phyloP scores from a whole-genome alignment of 2,888 invertebrate genomes.

The Cosmopolites sordidus region DNA sequence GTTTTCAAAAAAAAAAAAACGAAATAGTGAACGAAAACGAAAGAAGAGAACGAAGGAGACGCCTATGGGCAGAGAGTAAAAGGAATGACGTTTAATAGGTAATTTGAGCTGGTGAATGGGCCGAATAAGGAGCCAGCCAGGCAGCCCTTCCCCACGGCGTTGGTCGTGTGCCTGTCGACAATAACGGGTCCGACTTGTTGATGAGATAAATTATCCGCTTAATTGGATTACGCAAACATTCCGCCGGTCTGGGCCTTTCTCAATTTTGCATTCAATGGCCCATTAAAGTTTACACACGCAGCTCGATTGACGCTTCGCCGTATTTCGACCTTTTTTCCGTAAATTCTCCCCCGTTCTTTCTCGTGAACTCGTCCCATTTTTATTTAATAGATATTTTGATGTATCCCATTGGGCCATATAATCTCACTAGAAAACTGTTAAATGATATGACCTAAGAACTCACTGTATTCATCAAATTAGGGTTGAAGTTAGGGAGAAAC shows the following conservation, averaged over 20 bases:
- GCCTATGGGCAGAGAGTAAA: slow-evolving; percentile 6
- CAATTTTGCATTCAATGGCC: slow-evolving; percentile 20
- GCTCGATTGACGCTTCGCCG: no score
- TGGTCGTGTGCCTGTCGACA: slow-evolving; percentile 19
- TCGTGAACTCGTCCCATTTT: no score
- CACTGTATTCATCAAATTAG: no score
- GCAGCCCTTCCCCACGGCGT: slow-evolving; percentile 4
- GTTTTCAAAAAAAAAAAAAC: no score
- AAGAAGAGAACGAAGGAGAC: background rate
- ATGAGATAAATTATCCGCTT: slow-evolving; percentile 20
- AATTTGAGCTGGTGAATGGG: slow-evolving; percentile 19
- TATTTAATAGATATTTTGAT: no score
- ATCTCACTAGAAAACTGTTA: no score
- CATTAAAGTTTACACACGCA: background rate
- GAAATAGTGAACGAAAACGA: no score
- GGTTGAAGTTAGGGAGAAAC: no score
- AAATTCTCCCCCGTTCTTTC: no score
- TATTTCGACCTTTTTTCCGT: no score
- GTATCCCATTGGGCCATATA: no score
- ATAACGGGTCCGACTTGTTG: slow-evolving; percentile 21
- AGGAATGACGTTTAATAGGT: slow-evolving; percentile 14
- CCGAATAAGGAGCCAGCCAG: slow-evolving; percentile 10
- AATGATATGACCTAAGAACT: no score
- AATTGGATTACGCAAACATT: slow-evolving; percentile 22
- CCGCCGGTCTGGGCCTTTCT: slow-evolving; percentile 13